A percentile compares a stretch with the other conserved stretches of the same genome.
These are phyloP conservation scores for Desmodus rotundus DNA, from an alignment of 2,113 vertebrate genomes.

Conservation along the genomic window DNA sequence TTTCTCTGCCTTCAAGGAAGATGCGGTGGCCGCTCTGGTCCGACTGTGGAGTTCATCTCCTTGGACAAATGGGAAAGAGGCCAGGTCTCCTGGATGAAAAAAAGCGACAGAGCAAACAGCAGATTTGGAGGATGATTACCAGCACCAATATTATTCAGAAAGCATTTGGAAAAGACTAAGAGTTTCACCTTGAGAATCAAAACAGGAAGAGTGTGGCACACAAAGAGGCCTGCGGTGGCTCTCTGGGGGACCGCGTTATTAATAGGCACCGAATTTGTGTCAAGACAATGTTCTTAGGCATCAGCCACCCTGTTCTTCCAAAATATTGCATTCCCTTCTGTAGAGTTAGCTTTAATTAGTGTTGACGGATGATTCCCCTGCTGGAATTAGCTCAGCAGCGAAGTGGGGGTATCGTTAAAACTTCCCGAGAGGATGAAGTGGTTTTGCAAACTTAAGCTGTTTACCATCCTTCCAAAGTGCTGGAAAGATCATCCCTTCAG, in stretches of 20 bases:
- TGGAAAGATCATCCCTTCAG: not conserved
- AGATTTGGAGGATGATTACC: conserved; percentile 32
- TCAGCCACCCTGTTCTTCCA: conserved; percentile 21
- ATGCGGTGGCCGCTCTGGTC: conserved; percentile 53
- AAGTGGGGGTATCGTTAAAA: not conserved
- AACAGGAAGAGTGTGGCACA: not conserved
- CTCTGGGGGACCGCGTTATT: not conserved
- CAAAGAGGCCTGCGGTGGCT: not conserved
- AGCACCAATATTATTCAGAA: conserved; percentile 10
- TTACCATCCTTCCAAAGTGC: not conserved
- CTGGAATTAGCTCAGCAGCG: not conserved
- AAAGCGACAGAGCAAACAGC: conserved; percentile 21
- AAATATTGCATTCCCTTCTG: not conserved
- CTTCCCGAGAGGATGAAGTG: not conserved
- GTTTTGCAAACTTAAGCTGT: not conserved
- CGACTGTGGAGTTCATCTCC: conserved; percentile 39
- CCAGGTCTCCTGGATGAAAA: conserved; percentile 30
- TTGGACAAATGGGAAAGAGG: conserved; percentile 57
- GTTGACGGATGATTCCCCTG: not conserved
- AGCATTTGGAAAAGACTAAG: conserved; percentile 14
- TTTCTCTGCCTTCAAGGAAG: conserved; percentile 64
- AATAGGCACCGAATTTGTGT: not conserved
- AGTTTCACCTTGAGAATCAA: conserved; percentile 29
- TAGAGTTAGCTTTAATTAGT: not conserved
- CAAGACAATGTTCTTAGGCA: not conserved